phyloP scores from a whole-genome alignment of 2,113 vertebrate species.

The Upupa epops region DNA sequence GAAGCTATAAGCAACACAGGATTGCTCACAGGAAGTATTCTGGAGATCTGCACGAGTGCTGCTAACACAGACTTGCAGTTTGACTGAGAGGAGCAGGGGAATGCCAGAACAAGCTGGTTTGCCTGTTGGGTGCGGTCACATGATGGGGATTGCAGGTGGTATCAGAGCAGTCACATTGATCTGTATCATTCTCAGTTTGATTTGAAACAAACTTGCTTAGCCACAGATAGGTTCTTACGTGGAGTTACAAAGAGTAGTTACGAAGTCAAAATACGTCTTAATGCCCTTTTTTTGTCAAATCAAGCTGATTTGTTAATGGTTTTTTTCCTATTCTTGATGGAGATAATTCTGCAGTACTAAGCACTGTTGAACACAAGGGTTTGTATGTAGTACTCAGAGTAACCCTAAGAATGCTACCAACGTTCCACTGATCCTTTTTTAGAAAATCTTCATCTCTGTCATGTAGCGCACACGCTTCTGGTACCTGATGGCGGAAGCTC shows the following conservation, averaged over 20 bases:
- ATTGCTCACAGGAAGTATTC: accelerated
- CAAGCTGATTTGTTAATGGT: not conserved
- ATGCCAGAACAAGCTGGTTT: not conserved
- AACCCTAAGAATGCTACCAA: not conserved
- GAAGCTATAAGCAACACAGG: not conserved
- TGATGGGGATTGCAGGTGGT: not conserved
- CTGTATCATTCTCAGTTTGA: not conserved
- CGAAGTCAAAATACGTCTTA: not conserved
- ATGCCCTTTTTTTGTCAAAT: not conserved
- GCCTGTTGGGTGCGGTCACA: not conserved
- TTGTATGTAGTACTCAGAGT: not conserved
- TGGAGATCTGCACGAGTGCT: not conserved
- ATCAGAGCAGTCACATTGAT: too few relatives aligned
- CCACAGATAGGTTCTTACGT: not conserved
- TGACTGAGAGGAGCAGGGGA: not conserved
- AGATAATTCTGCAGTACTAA: not conserved
- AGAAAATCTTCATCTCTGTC: not conserved
- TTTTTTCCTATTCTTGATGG: not conserved
- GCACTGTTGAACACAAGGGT: not conserved
- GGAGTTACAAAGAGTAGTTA: not conserved
- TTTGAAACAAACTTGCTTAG: not conserved
- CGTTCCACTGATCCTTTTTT: not conserved
- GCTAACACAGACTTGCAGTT: not conserved
- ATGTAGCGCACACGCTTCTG: not conserved
- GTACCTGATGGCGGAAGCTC: not conserved